Evolutionary conservation across 2,113 vertebrate species (phyloP).

Genomic region (Myanophis thanlyinensis): DNA sequence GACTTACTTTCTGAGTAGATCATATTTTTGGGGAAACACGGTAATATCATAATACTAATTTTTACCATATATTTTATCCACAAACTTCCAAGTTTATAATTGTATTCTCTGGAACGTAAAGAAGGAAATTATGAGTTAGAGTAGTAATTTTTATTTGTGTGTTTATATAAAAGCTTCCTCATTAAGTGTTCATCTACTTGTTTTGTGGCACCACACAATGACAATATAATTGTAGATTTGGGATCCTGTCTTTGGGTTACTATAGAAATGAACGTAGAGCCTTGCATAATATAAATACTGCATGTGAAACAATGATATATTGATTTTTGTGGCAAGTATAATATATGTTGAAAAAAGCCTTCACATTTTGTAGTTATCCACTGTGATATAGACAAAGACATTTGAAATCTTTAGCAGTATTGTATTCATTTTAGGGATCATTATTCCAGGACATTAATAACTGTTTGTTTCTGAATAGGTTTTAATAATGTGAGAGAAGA

Average conservation of each 20-base stretch:
- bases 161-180: slow-evolving; percentile 49
- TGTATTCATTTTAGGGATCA: background rate
- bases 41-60: background rate
- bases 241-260: slow-evolving; percentile 48
- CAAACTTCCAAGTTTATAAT: background rate
- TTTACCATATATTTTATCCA: slow-evolving; percentile 19
- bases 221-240: slow-evolving; percentile 52
- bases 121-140: slow-evolving; percentile 5
- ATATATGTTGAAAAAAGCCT: background rate
- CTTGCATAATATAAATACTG: slow-evolving; percentile 31
- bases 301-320: slow-evolving; percentile 32
- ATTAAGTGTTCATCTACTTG: slow-evolving; percentile 51
- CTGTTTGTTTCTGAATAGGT: background rate
- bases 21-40: no score
- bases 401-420: background rate
- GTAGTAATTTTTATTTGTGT: slow-evolving; percentile 42
- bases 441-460: background rate
- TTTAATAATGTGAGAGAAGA: background rate
- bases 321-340: slow-evolving; percentile 24
- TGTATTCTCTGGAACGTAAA: slow-evolving; percentile 9
- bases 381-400: background rate
- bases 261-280: slow-evolving; percentile 55
- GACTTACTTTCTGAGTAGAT: no score
- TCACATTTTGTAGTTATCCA: slow-evolving; percentile 10
- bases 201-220: slow-evolving; percentile 34